Percentiles rank a stretch among this genome's conserved stretches.
These are phyloP conservation scores for Nowickia ferox DNA, from an alignment of 2,888 invertebrate species.

Conservation along the genomic window DNA sequence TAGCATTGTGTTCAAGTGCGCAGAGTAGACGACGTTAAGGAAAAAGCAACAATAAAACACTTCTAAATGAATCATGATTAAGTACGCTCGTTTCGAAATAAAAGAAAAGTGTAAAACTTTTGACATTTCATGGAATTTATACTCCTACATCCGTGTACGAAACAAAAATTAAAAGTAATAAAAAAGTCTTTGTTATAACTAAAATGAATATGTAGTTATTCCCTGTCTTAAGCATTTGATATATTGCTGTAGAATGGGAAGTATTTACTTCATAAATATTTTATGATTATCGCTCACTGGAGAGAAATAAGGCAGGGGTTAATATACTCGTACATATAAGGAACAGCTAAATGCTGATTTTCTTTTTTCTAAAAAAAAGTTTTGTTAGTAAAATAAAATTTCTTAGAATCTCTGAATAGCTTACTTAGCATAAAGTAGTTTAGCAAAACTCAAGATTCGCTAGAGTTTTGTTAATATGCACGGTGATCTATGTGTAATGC, in stretches of 20 bases:
- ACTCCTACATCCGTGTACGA: not conserved
- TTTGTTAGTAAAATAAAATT: too few species aligned
- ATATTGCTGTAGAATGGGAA: not conserved
- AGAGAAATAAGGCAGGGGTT: not conserved
- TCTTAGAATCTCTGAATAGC: too few species aligned
- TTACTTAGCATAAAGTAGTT: too few species aligned
- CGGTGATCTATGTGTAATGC: too few species aligned
- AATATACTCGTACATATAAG: too few species aligned
- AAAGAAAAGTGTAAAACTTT: conserved; percentile 20
- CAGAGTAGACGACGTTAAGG: not conserved
- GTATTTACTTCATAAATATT: conserved; percentile 5
- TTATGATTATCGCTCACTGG: not conserved
- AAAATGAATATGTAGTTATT: conserved; percentile 2
- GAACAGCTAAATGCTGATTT: too few species aligned
- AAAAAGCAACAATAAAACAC: conserved; percentile 8
- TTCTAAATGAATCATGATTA: conserved; percentile 59
- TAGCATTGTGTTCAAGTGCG: not conserved
- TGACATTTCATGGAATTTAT: conserved; percentile 9
- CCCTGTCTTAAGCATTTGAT: not conserved
- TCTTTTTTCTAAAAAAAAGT: too few species aligned
- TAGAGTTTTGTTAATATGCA: too few species aligned
- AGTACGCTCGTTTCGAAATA: conserved; percentile 33
- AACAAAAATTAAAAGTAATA: not conserved
- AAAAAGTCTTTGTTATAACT: not conserved
- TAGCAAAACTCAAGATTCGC: too few species aligned